Evolutionary conservation across 2,113 vertebrate genomes (phyloP).

Genomic region (Colossoma macropomum): DNA sequence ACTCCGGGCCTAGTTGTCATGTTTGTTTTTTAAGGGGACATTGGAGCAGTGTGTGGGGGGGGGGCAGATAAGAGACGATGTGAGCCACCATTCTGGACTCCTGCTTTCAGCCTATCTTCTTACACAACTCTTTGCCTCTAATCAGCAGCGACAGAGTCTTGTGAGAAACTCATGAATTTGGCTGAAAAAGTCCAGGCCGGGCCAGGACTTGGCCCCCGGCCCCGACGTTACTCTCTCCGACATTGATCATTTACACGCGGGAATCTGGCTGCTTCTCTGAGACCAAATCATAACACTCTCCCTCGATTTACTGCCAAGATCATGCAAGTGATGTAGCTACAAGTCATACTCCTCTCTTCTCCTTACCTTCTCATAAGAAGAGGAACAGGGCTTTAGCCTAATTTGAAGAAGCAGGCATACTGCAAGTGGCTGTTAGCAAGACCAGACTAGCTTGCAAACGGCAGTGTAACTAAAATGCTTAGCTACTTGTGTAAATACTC

Average conservation of each 20-base stretch:
- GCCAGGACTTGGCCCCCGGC: background rate
- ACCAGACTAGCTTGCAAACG: background rate
- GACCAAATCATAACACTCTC: slow-evolving; percentile 1
- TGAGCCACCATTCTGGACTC: slow-evolving; percentile 7
- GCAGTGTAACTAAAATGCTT: background rate
- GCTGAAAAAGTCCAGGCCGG: background rate
- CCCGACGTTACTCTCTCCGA: slow-evolving; percentile 1
- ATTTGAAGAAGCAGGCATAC: background rate
- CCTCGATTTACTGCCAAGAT: background rate
- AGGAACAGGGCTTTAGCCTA: background rate
- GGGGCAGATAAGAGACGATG: background rate
- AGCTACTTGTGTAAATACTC: too few relatives aligned
- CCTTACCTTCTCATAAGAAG: too few relatives aligned
- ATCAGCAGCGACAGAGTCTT: slow-evolving; percentile 17
- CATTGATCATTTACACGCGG: slow-evolving; percentile 11
- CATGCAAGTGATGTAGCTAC: background rate
- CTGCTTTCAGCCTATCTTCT: slow-evolving; percentile 8
- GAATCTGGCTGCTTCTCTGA: slow-evolving; percentile 11
- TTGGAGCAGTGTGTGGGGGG: background rate
- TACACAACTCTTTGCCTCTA: background rate
- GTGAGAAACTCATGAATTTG: background rate
- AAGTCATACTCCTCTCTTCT: background rate
- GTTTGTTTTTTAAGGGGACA: slow-evolving; percentile 1
- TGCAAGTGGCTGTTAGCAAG: background rate
- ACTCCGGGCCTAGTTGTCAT: background rate